Conservation (phyloP, 2,888 invertebrate species). For the Caenorhabditis zanzibari region DNA sequence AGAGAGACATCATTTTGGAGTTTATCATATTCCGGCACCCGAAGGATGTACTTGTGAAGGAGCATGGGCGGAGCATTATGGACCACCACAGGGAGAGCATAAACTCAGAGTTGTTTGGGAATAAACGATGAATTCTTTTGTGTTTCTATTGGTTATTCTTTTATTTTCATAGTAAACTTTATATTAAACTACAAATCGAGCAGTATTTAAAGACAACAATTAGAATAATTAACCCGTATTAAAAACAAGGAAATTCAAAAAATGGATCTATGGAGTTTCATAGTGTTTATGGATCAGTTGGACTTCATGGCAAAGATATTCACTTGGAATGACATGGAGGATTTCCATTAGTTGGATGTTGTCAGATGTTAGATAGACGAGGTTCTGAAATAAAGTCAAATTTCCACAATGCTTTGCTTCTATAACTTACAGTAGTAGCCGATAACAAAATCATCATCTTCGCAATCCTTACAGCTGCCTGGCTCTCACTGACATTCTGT, state of each 20-base stretch:
- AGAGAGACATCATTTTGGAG: slow-evolving; percentile 78
- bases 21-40: slow-evolving; percentile 81
- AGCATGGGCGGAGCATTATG: slow-evolving; percentile 80
- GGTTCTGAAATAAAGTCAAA: slow-evolving; percentile 71
- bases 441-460: slow-evolving; percentile 77
- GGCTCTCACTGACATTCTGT: slow-evolving; percentile 37
- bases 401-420: not conserved
- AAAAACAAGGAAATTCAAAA: not conserved
- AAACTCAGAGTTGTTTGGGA: slow-evolving; percentile 72
- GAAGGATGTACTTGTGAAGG: slow-evolving; percentile 73
- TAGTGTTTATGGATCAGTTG: slow-evolving; percentile 58
- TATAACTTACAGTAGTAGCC: slow-evolving; percentile 75
- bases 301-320: slow-evolving; percentile 57
- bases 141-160: no score
- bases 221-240: slow-evolving; percentile 7
- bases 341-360: slow-evolving; percentile 79
- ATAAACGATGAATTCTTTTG: not conserved
- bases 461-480: slow-evolving; percentile 75
- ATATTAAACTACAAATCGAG: not conserved
- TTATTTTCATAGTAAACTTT: not conserved
- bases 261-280: slow-evolving; percentile 42
- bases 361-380: slow-evolving; percentile 78
- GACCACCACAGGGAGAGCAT: slow-evolving; percentile 78
- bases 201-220: not conserved
- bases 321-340: slow-evolving; percentile 70